Conservation (phyloP, 2,113 vertebrate genomes). For the Vulpes lagopus region DNA sequence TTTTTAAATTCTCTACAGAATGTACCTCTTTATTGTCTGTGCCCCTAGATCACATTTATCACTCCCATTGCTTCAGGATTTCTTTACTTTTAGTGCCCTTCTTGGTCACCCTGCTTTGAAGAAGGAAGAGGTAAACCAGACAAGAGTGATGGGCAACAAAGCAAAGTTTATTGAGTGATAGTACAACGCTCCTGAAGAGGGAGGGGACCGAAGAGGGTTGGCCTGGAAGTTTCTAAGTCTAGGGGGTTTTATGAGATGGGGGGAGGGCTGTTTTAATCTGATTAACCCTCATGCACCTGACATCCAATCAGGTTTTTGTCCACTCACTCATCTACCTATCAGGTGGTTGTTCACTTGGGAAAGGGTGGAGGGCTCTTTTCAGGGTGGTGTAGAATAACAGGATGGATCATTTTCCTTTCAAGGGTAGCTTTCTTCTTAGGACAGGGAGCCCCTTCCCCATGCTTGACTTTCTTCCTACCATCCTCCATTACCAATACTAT, state of each 20-base stretch:
- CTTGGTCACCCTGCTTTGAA: neutral
- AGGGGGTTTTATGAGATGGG: neutral
- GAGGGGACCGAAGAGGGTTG: neutral
- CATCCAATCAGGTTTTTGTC: too few species aligned
- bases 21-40: neutral
- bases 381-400: neutral
- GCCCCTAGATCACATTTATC: neutral
- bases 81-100: neutral
- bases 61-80: neutral
- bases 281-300: neutral
- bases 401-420: neutral
- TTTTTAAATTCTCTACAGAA: neutral
- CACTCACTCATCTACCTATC: too few species aligned
- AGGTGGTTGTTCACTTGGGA: too few species aligned
- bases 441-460: neutral
- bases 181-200: neutral
- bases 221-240: neutral
- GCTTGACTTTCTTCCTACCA: neutral
- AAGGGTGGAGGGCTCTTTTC: too few species aligned
- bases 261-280: neutral
- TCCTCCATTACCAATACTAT: neutral
- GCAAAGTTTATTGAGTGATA: neutral
- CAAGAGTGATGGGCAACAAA: neutral
- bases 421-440: neutral
- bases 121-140: neutral